phyloP scores from a whole-genome alignment of 2,113 vertebrate species.

The Theristicus caerulescens region DNA sequence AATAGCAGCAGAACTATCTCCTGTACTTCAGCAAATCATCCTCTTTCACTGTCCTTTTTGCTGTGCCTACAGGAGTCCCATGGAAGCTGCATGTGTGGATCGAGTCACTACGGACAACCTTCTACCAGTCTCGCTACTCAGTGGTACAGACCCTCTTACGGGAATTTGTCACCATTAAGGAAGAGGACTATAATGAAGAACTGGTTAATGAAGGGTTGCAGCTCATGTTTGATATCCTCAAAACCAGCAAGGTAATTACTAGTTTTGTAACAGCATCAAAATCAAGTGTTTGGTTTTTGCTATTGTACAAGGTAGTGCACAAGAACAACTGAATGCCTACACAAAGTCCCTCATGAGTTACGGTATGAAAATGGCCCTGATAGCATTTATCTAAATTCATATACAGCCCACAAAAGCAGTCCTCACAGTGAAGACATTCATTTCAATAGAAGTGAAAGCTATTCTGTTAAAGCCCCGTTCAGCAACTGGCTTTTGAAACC shows the following conservation, averaged over 20 bases:
- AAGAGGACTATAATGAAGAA: slow-evolving; percentile 92
- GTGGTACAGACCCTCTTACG: slow-evolving; percentile 87
- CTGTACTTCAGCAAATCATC: background rate
- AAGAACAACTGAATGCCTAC: accelerated
- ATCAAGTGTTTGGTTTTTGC: background rate
- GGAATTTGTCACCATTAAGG: slow-evolving; percentile 90
- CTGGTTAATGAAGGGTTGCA: slow-evolving; percentile 86
- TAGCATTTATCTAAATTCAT: background rate
- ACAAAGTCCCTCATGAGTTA: background rate
- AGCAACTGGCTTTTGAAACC: background rate
- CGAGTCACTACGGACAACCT: slow-evolving; percentile 89
- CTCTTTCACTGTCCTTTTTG: background rate
- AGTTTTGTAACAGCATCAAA: background rate
- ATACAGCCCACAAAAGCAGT: background rate
- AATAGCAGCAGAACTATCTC: background rate
- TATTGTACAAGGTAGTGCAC: background rate
- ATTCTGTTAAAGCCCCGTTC: background rate
- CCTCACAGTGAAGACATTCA: background rate
- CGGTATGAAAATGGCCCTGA: accelerated
- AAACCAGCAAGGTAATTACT: slow-evolving; percentile 85
- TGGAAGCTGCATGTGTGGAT: slow-evolving; percentile 98
- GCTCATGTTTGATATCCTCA: slow-evolving; percentile 91
- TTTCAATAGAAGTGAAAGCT: background rate
- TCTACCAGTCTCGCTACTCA: slow-evolving; percentile 85
- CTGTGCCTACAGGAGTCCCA: slow-evolving; percentile 81